Conservation (phyloP, 1,140 invertebrate species). For the Drosophila grimshawi region DNA sequence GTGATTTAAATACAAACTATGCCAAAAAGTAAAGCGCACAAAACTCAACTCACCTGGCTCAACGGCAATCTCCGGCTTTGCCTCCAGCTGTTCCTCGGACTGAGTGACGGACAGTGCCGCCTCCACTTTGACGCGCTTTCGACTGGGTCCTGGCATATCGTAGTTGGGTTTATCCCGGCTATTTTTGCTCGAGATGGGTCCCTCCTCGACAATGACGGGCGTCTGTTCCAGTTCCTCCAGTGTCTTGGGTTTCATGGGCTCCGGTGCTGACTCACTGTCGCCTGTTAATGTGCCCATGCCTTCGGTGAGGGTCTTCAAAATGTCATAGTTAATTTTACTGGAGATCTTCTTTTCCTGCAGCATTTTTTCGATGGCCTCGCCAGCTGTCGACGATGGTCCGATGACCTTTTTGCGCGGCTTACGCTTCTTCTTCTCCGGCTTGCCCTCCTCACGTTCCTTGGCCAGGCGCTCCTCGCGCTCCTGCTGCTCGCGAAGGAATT, state of each 20-base stretch:
- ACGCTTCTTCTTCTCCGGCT: conserved; percentile 91
- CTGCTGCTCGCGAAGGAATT: conserved; percentile 93
- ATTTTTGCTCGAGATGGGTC: conserved; percentile 55
- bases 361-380: conserved; percentile 97
- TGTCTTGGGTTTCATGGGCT: conserved; percentile 43
- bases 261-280: conserved; percentile 23
- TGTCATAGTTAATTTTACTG: conserved; percentile 98
- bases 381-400: conserved; percentile 91
- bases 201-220: conserved; percentile 67
- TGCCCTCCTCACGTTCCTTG: conserved; percentile 91
- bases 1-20: background rate
- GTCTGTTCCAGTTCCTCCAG: conserved; percentile 53
- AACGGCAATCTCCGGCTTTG: conserved; percentile 40
- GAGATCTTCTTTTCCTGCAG: conserved; percentile 97
- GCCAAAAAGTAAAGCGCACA: background rate
- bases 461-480: conserved; percentile 91
- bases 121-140: conserved; percentile 70
- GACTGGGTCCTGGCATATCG: conserved; percentile 64
- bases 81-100: conserved; percentile 21
- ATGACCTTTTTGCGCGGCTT: conserved; percentile 87
- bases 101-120: conserved; percentile 62
- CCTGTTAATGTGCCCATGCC: conserved; percentile 48
- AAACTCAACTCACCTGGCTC: conserved; percentile 46
- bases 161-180: conserved; percentile 60
- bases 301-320: conserved; percentile 89